Evolutionary conservation across 1,140 invertebrate species (phyloP), one percentile per base, ranked within the genome.

Genomic region (Neocloeon triangulifer): DNA sequence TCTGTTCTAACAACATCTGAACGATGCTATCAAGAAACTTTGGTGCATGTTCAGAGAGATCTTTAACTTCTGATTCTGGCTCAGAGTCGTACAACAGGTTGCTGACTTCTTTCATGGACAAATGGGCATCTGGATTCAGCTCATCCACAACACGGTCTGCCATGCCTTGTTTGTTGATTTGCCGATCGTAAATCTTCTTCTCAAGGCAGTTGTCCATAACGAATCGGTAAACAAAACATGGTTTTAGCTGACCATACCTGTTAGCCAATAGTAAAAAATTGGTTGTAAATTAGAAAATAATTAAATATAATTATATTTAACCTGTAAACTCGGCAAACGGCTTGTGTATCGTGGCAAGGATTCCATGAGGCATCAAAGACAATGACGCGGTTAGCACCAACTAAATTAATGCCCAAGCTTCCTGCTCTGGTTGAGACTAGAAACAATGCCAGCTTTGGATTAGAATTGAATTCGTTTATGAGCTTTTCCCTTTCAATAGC

Each of bases 361-460:
- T 99, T 98, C 91, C 92, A 98, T 3, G 85, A 94, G 21, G 91
- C 91, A 58, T 99, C 94, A 45, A 97, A 80, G 19, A 99, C 88
- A 15, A 98, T 77, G 1, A 96, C 92, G 29, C 94, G 59, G 58
- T 95, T 97, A 0, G 94, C 94, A 15, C 91, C 92, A 26, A 88
- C 80, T 14, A 99, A 64, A 61, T 99, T 99, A 29, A 99, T 95
- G 4, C 94, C 94, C 10, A 99, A 57, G 15, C 86, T 95, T 10
- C 92, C 92, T 32, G 92, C 94, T 47, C 86, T 67, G 1, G 91
- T 98, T 1, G 88, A 97, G n/a, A 98, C 84, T 25, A 97, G 61
- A 52, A 97, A 98, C 19, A 97, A 52, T 50, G 78, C 73, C 22
- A 91, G 66, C 39, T 77, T 72, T n/a, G 71, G 64, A 59, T 84